Evolutionary conservation across 2,888 invertebrate genomes (phyloP), one percentile per base, ranked within the genome.

Genomic region (Agrotis ipsilon): DNA sequence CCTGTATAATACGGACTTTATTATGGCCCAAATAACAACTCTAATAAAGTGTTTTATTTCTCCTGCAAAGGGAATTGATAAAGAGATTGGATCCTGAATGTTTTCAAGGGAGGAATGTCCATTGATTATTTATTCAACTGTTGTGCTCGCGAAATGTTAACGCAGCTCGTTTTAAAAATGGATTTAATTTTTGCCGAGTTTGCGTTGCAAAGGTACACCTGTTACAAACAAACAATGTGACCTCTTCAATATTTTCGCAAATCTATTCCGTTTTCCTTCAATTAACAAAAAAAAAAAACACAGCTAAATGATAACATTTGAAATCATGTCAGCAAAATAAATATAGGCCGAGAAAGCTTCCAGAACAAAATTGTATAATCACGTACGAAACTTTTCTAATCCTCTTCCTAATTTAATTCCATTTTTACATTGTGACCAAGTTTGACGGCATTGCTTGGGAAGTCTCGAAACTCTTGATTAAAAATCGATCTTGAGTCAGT

Each of bases 11-110:
- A 21, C 58, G 24, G 16, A 18, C 24, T 62, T 61, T 61, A 78
- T 61, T 57, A 64, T 39, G n/a, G 21, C 43, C 24, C 14, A 57
- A 82, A 71, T 61, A 82, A 71, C 57, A 68, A 78, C 43, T 59
- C 43, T 27, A 77, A 76, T 82, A 74, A 83, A 81, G 74, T 68
- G 59, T 72, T 76, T 80, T 83, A 77, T 71, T 58, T 60, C 55
- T 55, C 43, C 55, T 79, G 24, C 54, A 39, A 55, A 78, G 64
- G 70, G 68, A 81, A 81, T 78, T 68, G 66, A 81, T 78, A 82
- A 63, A 65, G 70, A 68, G 79, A 80, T 82, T 72, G 69, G 58
- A 66, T 72, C n/a, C 52, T 72, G 55, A 62, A 18, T 55, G 64
- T 67, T 62, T 67, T 67, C 52, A 52, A 51, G 18, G 51, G 4